Percentiles rank a stretch among this genome's conserved stretches.
phyloP scores from a whole-genome alignment of 2,113 vertebrate genomes.

The cattle (Bos taurus) region ARS-UCD2.0 NC_037332.1:7986501-7987000 shows the following conservation, averaged over 20 bases:
- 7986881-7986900: background rate
- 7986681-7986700: background rate
- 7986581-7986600: background rate
- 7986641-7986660: background rate
- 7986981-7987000: background rate
- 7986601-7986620: background rate
- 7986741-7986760: background rate
- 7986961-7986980: background rate
- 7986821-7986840: background rate
- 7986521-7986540: background rate
- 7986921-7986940: background rate
- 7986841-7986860: background rate
- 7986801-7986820: background rate
- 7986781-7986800: conserved; percentile 6
- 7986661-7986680: background rate
- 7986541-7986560: background rate
- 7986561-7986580: background rate
- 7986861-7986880: background rate
- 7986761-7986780: conserved; percentile 18
- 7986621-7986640: background rate
- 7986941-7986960: background rate
- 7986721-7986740: background rate
- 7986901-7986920: background rate
- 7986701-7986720: background rate
- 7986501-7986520: background rate